Conservation (phyloP, 2,888 invertebrate species). For the Eustalomyia histrio region DNA sequence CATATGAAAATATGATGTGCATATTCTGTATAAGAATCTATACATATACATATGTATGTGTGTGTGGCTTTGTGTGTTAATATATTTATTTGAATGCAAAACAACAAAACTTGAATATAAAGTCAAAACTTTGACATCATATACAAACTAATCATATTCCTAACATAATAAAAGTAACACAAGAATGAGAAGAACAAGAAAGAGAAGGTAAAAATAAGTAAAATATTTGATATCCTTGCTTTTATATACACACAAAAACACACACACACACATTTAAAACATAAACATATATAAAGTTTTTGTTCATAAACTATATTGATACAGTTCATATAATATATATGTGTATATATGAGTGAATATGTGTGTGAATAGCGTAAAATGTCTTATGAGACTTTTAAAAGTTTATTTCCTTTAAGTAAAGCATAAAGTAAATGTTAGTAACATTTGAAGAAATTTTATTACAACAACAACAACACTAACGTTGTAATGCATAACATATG, state of each 20-base stretch:
- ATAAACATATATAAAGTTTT: neutral
- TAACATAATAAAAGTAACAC: conserved; percentile 38
- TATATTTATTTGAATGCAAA: conserved; percentile 38
- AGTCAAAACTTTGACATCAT: conserved; percentile 57
- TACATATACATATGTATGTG: neutral
- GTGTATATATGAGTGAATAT: no score
- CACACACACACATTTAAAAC: neutral
- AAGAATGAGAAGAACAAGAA: neutral
- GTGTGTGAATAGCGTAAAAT: conserved; percentile 25
- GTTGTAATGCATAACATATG: neutral
- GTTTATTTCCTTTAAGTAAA: conserved; percentile 42
- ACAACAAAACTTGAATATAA: conserved; percentile 45
- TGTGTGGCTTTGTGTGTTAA: neutral
- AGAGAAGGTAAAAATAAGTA: neutral
- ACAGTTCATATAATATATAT: neutral
- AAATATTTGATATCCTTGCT: conserved; percentile 22
- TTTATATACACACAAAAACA: conserved; percentile 19
- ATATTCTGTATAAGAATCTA: neutral
- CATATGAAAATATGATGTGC: conserved; percentile 43
- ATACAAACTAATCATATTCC: conserved; percentile 58
- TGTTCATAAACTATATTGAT: neutral
- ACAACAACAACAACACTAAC: no score
- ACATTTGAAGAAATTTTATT: neutral
- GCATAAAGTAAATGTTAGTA: conserved; percentile 37
- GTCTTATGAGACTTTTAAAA: conserved; percentile 56